phyloP scores from a whole-genome alignment of 2,888 invertebrate species.

The Melanophora roralis region DNA sequence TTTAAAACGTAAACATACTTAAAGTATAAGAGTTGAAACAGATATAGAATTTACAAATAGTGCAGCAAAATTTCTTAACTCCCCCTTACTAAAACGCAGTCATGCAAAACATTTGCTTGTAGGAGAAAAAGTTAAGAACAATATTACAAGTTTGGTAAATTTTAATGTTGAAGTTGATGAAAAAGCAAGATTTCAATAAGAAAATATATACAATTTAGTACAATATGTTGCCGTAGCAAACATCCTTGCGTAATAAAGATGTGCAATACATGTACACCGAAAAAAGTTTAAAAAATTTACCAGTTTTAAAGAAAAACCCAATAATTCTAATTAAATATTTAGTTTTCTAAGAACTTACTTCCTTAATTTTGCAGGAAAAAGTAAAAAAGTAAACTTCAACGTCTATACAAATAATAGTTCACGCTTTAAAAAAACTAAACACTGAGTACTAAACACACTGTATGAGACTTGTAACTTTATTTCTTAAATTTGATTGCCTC shows the following conservation, averaged over 20 bases:
- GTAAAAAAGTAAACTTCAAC: too few relatives aligned
- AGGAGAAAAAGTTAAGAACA: not conserved
- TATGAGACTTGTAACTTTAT: too few relatives aligned
- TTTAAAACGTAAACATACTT: not conserved
- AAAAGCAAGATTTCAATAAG: not conserved
- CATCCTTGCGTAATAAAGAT: not conserved
- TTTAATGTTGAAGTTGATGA: not conserved
- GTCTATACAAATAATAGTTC: too few relatives aligned
- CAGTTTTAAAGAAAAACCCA: too few relatives aligned
- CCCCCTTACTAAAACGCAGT: slow-evolving; percentile 2
- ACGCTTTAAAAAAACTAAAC: too few relatives aligned
- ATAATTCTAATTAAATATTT: too few relatives aligned
- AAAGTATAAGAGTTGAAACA: not conserved
- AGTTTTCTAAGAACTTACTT: too few relatives aligned
- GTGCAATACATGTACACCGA: too few relatives aligned
- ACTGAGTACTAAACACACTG: too few relatives aligned
- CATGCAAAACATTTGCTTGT: not conserved
- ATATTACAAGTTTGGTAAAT: not conserved
- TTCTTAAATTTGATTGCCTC: too few relatives aligned
- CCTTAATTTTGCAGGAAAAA: too few relatives aligned
- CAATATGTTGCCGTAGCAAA: not conserved
- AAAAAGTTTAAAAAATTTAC: too few relatives aligned
- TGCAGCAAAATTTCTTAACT: not conserved
- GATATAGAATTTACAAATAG: slow-evolving; percentile 2
- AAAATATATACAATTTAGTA: not conserved